Conservation (phyloP, 1,140 invertebrate genomes). For the Neotoxoptera formosana region DNA sequence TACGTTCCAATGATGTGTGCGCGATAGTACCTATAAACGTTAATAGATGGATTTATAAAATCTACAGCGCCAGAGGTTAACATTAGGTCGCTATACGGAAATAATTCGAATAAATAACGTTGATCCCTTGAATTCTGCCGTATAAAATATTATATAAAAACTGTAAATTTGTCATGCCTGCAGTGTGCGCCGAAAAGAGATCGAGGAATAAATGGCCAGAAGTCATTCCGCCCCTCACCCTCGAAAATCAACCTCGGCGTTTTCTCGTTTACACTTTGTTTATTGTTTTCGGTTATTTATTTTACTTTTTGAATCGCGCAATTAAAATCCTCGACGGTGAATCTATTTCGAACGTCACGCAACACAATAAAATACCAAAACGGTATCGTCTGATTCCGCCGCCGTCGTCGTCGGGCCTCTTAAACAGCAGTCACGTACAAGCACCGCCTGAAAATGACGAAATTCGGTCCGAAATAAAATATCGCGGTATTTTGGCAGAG, state of each 20-base stretch:
- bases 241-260: background rate
- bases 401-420: background rate
- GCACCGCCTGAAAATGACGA: background rate
- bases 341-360: too few relatives aligned
- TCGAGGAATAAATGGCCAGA: background rate
- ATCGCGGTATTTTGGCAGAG: background rate
- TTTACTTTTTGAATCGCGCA: background rate
- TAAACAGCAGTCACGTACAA: background rate
- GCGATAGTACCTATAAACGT: too few relatives aligned
- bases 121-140: background rate
- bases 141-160: background rate
- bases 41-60: background rate
- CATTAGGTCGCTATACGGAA: too few relatives aligned
- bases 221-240: background rate
- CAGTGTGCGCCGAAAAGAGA: background rate
- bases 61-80: too few relatives aligned
- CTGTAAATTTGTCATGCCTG: background rate
- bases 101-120: background rate
- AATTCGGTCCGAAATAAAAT: conserved; percentile 22
- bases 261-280: background rate
- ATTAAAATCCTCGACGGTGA: background rate
- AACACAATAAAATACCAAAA: background rate
- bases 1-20: too few relatives aligned
- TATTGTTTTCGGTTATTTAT: background rate
- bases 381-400: background rate